These are phyloP conservation scores for Nipponacmea schrenckii DNA, from an alignment of 2,888 invertebrate species.

Conservation along the genomic window DNA sequence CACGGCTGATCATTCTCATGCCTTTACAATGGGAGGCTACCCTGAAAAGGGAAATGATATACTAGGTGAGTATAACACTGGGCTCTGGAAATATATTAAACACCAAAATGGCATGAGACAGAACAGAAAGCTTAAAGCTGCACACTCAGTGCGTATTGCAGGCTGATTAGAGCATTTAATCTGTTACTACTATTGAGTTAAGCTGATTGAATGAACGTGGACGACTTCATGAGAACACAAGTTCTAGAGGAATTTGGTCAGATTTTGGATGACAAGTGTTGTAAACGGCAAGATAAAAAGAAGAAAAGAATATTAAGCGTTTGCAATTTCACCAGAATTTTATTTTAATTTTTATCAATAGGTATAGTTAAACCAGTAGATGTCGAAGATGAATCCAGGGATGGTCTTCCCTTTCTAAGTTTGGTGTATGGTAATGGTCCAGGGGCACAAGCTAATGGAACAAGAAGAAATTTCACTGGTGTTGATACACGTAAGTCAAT, in stretches of 20 bases:
- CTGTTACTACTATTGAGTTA: no score
- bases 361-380: slow-evolving; percentile 20
- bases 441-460: slow-evolving; percentile 20
- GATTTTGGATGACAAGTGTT: no score
- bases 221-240: no score
- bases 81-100: no score
- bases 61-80: slow-evolving; percentile 31
- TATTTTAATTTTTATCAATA: neutral
- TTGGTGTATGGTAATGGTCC: slow-evolving; percentile 62
- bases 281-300: no score
- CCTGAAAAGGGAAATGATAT: slow-evolving; percentile 57
- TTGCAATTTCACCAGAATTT: neutral
- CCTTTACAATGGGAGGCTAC: slow-evolving; percentile 63
- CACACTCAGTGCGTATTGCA: no score
- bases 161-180: no score
- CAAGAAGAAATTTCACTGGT: slow-evolving; percentile 36
- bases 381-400: slow-evolving; percentile 22
- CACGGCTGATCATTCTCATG: slow-evolving; percentile 68
- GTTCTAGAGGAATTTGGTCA: no score
- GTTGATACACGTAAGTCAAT: slow-evolving; percentile 43
- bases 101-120: no score
- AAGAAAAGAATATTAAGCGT: no score
- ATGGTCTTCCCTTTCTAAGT: slow-evolving; percentile 52
- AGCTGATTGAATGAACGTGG: no score
- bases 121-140: no score